These are phyloP conservation scores for Apantesis nais DNA, from an alignment of 2,888 invertebrate genomes.

Conservation along the genomic window DNA sequence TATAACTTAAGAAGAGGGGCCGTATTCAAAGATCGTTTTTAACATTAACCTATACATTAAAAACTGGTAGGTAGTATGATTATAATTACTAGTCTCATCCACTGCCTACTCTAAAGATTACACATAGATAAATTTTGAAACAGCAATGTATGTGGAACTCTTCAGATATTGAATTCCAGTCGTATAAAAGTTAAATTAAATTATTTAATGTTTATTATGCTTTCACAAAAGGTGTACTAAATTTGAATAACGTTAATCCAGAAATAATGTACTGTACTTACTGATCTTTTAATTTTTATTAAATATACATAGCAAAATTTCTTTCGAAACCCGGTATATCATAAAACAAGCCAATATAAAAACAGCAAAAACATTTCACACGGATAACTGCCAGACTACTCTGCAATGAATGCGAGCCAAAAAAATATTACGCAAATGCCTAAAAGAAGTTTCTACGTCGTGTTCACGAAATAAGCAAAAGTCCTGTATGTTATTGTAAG, in stretches of 20 bases:
- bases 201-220: background rate
- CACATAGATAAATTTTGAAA: background rate
- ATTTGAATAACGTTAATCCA: no score
- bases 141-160: background rate
- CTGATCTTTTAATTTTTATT: background rate
- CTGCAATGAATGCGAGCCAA: slow-evolving; percentile 4
- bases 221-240: no score
- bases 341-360: background rate
- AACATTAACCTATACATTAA: background rate
- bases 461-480: slow-evolving; percentile 25
- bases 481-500: slow-evolving; percentile 41
- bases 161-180: background rate
- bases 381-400: background rate
- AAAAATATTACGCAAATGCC: slow-evolving; percentile 14
- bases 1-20: background rate
- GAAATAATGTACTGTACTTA: no score
- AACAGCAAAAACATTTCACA: background rate
- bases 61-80: background rate
- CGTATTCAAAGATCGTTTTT: background rate
- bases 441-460: slow-evolving; percentile 4
- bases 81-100: background rate
- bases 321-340: background rate
- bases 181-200: background rate
- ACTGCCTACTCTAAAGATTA: background rate
- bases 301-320: background rate